phyloP scores from a whole-genome alignment of 2,113 vertebrate species.

The Ciconia maguari region DNA sequence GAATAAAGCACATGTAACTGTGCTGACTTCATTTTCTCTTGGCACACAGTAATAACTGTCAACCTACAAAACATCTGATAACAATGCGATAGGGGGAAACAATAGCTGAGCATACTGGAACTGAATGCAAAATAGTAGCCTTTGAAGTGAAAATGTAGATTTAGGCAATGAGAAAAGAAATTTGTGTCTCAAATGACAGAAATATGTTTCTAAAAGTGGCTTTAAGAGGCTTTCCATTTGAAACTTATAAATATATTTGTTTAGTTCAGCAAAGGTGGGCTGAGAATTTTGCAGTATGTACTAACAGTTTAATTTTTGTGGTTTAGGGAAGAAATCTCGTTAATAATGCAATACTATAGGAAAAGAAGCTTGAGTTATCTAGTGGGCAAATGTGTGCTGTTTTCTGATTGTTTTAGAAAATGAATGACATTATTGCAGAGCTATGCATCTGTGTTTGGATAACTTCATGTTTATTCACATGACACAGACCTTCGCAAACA shows the following conservation, averaged over 20 bases:
- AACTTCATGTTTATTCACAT: not conserved
- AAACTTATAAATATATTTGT: not conserved
- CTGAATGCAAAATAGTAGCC: not conserved
- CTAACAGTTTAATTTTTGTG: constrained; percentile 6
- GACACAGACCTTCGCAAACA: not conserved
- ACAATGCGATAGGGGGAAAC: not conserved
- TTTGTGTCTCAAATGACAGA: not conserved
- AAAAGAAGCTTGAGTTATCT: not conserved
- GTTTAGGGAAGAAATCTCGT: not conserved
- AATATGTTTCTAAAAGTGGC: not conserved
- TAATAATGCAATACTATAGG: not conserved
- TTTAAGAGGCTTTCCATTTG: not conserved
- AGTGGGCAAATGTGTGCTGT: not conserved
- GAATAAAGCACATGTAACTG: not conserved
- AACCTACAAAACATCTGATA: constrained; percentile 33
- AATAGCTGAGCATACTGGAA: not conserved
- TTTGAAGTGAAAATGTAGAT: not conserved
- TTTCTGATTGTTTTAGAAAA: not conserved
- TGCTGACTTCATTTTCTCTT: constrained; percentile 58
- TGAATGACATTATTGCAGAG: not conserved
- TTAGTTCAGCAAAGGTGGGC: not conserved
- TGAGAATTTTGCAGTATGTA: not conserved
- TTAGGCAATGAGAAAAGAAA: not conserved
- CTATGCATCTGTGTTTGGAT: not conserved
- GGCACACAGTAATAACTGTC: not conserved